These are phyloP conservation scores for Dolichotis patagonum DNA, from an alignment of 2,113 vertebrate species.

Conservation along the genomic window DNA sequence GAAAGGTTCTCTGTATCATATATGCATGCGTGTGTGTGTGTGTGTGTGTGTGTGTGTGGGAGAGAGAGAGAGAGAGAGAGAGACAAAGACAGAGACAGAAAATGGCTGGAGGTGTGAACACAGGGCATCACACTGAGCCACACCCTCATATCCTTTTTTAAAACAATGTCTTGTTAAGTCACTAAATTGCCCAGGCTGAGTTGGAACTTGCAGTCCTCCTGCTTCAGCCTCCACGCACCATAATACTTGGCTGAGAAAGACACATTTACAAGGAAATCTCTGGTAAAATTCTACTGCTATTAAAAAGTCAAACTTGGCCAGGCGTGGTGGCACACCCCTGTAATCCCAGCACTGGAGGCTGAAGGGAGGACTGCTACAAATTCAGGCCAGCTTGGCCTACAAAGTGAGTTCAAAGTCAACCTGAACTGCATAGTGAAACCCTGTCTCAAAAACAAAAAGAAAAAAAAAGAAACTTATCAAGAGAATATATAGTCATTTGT, in stretches of 20 bases:
- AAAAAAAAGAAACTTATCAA: too few relatives aligned
- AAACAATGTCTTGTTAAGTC: not conserved
- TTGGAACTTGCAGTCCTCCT: not conserved
- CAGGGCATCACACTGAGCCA: not conserved
- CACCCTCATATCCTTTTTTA: not conserved
- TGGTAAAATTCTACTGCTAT: not conserved
- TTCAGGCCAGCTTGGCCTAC: not conserved
- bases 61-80: too few relatives aligned
- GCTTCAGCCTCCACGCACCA: not conserved
- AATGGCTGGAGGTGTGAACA: not conserved
- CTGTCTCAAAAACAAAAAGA: not conserved
- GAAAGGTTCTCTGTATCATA: not conserved
- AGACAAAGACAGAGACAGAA: too few relatives aligned
- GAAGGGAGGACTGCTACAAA: not conserved
- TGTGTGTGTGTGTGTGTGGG: not conserved
- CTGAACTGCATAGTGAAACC: not conserved
- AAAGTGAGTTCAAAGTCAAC: not conserved
- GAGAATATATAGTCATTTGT: too few relatives aligned
- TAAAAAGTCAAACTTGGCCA: slow-evolving; percentile 18
- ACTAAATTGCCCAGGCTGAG: not conserved
- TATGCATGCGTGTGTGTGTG: too few relatives aligned
- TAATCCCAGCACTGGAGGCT: not conserved
- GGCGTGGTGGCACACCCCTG: not conserved
- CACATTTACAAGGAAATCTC: not conserved
- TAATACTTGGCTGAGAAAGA: not conserved